Percentiles rank a stretch among this genome's conserved stretches.
These are phyloP conservation scores for Hylaeus anthracinus DNA, from an alignment of 1,140 invertebrate genomes.

Conservation along the genomic window DNA sequence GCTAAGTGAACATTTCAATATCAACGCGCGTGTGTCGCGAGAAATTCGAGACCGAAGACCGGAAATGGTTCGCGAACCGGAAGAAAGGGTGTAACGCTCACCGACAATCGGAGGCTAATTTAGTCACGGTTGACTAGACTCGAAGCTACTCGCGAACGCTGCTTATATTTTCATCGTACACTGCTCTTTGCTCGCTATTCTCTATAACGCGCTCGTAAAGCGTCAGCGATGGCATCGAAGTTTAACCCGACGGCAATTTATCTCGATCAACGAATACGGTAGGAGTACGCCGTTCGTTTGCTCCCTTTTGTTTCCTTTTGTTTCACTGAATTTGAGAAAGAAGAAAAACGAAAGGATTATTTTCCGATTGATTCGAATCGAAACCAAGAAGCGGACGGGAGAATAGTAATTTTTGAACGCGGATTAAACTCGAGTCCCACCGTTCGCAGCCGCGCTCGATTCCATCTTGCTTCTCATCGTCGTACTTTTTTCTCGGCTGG, in stretches of 20 bases:
- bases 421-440: slow-evolving; percentile 23
- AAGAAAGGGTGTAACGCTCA: slow-evolving; percentile 22
- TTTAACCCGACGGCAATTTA: slow-evolving; percentile 16
- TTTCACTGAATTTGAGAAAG: no score
- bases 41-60: background rate
- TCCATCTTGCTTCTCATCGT: background rate
- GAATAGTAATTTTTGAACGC: background rate
- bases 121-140: slow-evolving; percentile 16
- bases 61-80: slow-evolving; percentile 8
- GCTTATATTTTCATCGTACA: background rate
- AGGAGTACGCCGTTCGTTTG: background rate
- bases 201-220: background rate
- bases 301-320: background rate
- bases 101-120: slow-evolving; percentile 30
- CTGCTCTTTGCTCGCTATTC: background rate
- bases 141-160: slow-evolving; percentile 22
- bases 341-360: no score
- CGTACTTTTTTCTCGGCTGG: background rate
- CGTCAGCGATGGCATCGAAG: slow-evolving; percentile 12
- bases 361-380: no score
- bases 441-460: slow-evolving; percentile 23
- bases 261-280: background rate
- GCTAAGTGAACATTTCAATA: no score
- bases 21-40: no score
- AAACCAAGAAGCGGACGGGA: no score